A percentile compares a stretch with the other conserved stretches of the same genome.
phyloP scores from a whole-genome alignment of 2,113 vertebrate species.

The Zosterops borbonicus region DNA sequence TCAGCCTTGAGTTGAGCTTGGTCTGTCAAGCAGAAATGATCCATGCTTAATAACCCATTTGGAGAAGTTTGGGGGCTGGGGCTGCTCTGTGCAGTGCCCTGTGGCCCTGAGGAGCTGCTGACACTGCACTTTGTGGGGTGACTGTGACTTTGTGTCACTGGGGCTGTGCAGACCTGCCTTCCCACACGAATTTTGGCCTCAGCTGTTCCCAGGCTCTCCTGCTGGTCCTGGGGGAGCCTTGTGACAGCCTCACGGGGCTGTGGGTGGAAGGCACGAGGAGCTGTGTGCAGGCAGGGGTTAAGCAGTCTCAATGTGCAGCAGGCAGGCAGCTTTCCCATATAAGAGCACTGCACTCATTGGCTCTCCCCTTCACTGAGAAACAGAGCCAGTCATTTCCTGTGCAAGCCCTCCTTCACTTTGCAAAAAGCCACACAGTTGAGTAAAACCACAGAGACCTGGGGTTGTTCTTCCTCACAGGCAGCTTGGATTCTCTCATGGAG shows the following conservation, averaged over 20 bases:
- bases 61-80: background rate
- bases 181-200: background rate
- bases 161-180: background rate
- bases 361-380: slow-evolving; percentile 34
- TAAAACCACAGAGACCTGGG: background rate
- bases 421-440: background rate
- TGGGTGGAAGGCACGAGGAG: background rate
- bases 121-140: background rate
- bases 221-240: background rate
- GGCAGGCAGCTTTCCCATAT: slow-evolving; percentile 60
- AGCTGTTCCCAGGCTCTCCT: accelerated
- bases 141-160: accelerated
- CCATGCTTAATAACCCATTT: background rate
- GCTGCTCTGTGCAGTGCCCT: background rate
- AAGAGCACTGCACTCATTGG: slow-evolving; percentile 53
- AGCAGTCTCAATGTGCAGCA: background rate
- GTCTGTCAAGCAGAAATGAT: background rate
- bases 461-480: background rate
- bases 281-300: slow-evolving; percentile 25
- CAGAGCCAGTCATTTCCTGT: slow-evolving; percentile 44
- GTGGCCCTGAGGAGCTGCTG: background rate
- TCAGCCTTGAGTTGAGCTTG: background rate
- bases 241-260: background rate
- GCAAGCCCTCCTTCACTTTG: background rate
- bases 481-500: background rate